Evolutionary conservation across 2,797 vertebrate species (phyloP), one percentile per base, ranked within the genome.

Genomic region (Paramormyrops hopkinsi): DNA sequence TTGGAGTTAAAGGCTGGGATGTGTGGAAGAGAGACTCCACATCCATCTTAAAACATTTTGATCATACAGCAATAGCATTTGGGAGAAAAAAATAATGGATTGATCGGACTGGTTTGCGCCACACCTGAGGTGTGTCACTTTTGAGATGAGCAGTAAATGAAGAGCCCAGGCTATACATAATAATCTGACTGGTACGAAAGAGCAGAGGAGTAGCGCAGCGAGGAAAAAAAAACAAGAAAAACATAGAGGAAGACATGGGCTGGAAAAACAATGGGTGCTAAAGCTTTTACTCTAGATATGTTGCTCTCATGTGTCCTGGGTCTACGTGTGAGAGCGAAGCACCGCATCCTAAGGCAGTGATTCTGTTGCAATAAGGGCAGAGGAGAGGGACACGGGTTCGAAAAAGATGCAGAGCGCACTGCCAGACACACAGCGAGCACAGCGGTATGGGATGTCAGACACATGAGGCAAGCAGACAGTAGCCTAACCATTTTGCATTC

Each of bases 121-220:
- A 51, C n/a, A 51, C 25, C 44, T 6, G 22, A 1, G 44, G 4
- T 46, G 73, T 79, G 41, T 19, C 5, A 4, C 46, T 51, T 51
- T 3, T 85, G 7, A 25, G 44, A 29, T 12, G 22, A 4, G 44
- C 48, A 17, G 83, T 29, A 29, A 85, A 50, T 25, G 41, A 82
- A 82, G 19, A 33, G n/a, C 22, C 83, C 44, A 84, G 82, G 48
- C 48, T 14, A 1, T 17, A 25, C 12, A 53, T 85, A 53, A 85
- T 25, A 82, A 25, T 90, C 54, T 86, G 87, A 65, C 76, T 86
- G 88, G 88, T 41, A 41, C 8, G 11, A 51, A 48, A 88, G 50
- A 48, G 73, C 79, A 73, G 14, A 88, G 46, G 69, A 76, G 33
- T 56, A 59, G 85, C 86, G 88, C 56, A 48, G 62, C 25, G 62